These are phyloP conservation scores for Tuta absoluta DNA, from an alignment of 2,888 invertebrate species.

Conservation along the genomic window DNA sequence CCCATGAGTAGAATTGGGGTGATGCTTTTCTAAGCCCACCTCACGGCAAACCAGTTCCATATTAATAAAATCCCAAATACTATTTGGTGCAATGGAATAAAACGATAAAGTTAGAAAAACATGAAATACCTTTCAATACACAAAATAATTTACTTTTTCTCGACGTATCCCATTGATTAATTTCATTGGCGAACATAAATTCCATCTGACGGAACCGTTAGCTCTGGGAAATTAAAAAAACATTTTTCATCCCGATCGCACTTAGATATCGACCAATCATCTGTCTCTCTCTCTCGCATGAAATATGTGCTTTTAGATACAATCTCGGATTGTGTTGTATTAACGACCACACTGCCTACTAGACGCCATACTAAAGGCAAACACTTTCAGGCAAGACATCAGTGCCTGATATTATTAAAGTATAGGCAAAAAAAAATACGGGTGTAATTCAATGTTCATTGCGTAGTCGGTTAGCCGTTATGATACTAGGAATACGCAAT, in stretches of 20 bases:
- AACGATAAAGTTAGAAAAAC: neutral
- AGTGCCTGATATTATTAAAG: no score
- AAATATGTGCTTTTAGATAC: slow-evolving; percentile 21
- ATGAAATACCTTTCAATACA: slow-evolving; percentile 7
- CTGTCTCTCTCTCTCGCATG: slow-evolving; percentile 17
- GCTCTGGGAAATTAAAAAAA: slow-evolving; percentile 19
- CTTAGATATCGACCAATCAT: slow-evolving; percentile 2
- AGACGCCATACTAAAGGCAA: no score
- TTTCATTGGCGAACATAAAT: slow-evolving; percentile 29
- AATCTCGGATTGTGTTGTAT: slow-evolving; percentile 22
- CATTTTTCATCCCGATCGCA: slow-evolving; percentile 22
- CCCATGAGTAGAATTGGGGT: no score
- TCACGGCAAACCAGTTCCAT: no score
- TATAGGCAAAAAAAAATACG: no score
- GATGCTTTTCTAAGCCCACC: no score
- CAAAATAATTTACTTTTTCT: neutral
- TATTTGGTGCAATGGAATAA: neutral
- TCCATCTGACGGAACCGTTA: slow-evolving; percentile 18
- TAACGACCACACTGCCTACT: no score
- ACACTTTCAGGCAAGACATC: no score
- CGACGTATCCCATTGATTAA: slow-evolving; percentile 27
- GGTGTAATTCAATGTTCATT: no score
- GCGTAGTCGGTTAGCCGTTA: no score
- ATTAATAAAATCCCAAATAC: no score
- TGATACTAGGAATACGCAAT: no score